A percentile compares a stretch with the other conserved stretches of the same genome.
Conservation (phyloP, 53 echinoderm and acorn worm genomes). For the Paracentrotus lividus region DNA sequence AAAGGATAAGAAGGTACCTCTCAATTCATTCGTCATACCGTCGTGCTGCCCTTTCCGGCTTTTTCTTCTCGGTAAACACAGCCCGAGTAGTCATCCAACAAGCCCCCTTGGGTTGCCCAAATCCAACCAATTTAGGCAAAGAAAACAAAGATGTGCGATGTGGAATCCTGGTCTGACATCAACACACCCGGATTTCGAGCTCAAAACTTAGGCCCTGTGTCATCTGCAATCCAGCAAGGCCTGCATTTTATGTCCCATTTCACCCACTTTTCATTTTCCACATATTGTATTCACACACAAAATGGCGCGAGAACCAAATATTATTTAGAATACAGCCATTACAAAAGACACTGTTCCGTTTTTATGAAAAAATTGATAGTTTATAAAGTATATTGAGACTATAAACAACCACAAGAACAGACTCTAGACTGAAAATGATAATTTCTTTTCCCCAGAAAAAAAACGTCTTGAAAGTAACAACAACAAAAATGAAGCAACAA, state of each 20-base stretch:
- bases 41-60: conserved; percentile 17
- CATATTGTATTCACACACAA: background rate
- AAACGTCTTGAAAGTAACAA: too few relatives aligned
- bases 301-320: background rate
- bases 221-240: background rate
- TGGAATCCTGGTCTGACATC: conserved; percentile 38
- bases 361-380: too few relatives aligned
- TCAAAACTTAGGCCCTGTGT: conserved; percentile 53
- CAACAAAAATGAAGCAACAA: too few relatives aligned
- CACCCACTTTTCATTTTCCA: background rate
- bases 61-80: conserved; percentile 27
- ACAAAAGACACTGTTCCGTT: too few relatives aligned
- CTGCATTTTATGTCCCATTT: background rate
- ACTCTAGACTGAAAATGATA: too few relatives aligned
- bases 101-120: conserved; percentile 39
- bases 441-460: too few relatives aligned
- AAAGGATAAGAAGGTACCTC: too few relatives aligned
- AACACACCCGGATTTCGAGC: conserved; percentile 6
- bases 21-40: background rate
- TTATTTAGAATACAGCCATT: background rate
- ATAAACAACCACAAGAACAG: too few relatives aligned
- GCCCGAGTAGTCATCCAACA: background rate
- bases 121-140: conserved; percentile 70
- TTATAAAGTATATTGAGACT: too few relatives aligned
- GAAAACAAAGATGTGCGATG: conserved; percentile 64